Evolutionary conservation across 2,888 invertebrate species (phyloP).

Genomic region (Netelia virgata): DNA sequence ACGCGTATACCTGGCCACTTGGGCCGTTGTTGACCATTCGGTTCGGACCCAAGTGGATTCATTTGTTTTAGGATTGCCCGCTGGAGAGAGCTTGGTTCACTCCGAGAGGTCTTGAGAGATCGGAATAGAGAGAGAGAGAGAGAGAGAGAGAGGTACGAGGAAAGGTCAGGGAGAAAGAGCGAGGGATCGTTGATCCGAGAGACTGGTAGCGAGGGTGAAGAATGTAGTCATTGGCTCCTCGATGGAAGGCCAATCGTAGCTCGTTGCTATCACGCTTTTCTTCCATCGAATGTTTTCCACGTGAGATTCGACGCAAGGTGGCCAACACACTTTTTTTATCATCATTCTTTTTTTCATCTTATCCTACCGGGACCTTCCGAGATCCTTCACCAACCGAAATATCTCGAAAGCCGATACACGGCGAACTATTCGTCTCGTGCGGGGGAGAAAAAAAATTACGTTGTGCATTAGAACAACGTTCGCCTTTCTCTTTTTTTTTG

Average conservation of each 20-base stretch:
- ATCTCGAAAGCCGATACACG: conserved; percentile 46
- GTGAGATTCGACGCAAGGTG: neutral
- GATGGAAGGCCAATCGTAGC: conserved; percentile 16
- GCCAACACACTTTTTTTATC: conserved; percentile 46
- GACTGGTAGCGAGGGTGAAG: conserved; percentile 56
- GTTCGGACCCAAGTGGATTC: conserved; percentile 70
- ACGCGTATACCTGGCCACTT: conserved; percentile 49
- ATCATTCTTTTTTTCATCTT: conserved; percentile 31
- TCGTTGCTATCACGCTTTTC: neutral
- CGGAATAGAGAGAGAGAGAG: neutral
- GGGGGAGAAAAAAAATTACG: conserved; percentile 29
- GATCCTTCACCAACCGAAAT: conserved; percentile 55
- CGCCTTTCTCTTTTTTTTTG: conserved; percentile 37
- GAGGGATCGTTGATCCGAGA: conserved; percentile 5
- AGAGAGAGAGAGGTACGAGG: conserved; percentile 10
- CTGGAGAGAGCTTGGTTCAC: conserved; percentile 55
- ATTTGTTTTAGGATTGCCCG: conserved; percentile 74
- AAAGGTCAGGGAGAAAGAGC: conserved; percentile 14
- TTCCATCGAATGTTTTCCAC: neutral
- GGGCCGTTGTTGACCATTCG: conserved; percentile 54
- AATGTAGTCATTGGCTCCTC: conserved; percentile 67
- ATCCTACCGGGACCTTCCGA: conserved; percentile 50
- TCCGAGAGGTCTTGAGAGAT: conserved; percentile 12
- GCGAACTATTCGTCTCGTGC: conserved; percentile 59
- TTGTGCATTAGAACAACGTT: conserved; percentile 33